Evolutionary conservation across 2,888 invertebrate genomes (phyloP), one percentile per base, ranked within the genome.

Genomic region (Reticulitermes lucifugus): DNA sequence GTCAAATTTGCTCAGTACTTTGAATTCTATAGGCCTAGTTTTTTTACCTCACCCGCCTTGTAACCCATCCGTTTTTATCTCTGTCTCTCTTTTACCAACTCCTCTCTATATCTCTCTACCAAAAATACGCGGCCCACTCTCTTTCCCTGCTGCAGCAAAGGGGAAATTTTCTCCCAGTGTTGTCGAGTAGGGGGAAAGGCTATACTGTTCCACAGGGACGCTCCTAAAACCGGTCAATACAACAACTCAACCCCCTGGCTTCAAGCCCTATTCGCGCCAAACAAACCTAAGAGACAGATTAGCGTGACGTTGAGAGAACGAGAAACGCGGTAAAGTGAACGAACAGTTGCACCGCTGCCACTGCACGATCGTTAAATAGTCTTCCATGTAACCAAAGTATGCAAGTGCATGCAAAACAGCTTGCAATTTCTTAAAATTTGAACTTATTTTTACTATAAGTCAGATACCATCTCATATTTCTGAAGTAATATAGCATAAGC

Each of bases 171-270:
- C 65, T 65, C 65, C 65, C 65, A 60, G 65, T 65, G 65, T 65
- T 77, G 77, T n/a, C 41, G 77, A 41, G 77, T 14, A 46, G 46
- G 55, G 60, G 59, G 60, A 43, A 60, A 81, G 81, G 59, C 81
- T 43, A 65, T 81, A 41, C 81, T 7, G 65, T 59, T 35, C 81
- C 81, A 81, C 18, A 81, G 81, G 81, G 81, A 81, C 60, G 81
- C 81, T 81, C 65, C 81, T 43, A 81, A 81, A 81, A 81, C 81
- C 81, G 81, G 81, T 81, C 81, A 81, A 81, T 81, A 81, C 81
- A 81, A 81, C 81, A 60, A 22, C 60, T 46, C 41, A 7, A 35
- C 41, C 41, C 35, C 35, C 35, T n/a, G 65, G 55, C 55, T 55
- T 55, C 55, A 55, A 65, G 25, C 65, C 65, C 25, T 65, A n/a